Percentiles rank a stretch among this genome's conserved stretches.
Evolutionary conservation across 2,888 invertebrate species (phyloP).

Genomic region (Leptopterna dolabrata): DNA sequence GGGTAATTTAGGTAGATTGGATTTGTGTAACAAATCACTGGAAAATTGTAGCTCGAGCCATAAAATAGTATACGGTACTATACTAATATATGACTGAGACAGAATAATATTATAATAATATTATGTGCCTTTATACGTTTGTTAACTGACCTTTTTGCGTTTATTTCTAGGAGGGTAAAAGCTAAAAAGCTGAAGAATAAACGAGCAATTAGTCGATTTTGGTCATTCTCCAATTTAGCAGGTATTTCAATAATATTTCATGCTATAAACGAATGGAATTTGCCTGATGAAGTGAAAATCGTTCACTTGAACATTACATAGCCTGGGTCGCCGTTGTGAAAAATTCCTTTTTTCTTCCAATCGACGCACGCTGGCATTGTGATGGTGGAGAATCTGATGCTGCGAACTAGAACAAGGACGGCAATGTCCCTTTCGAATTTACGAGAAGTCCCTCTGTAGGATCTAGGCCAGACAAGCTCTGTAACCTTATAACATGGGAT

Average conservation of each 20-base stretch:
- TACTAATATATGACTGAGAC: too few species aligned
- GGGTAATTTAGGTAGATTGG: too few species aligned
- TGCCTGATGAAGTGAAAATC: too few species aligned
- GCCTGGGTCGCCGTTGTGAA: constrained; percentile 43
- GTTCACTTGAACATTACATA: constrained; percentile 43
- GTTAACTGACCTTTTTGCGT: not conserved
- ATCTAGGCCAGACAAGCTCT: constrained; percentile 21
- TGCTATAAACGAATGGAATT: too few species aligned
- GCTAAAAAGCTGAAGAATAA: not conserved
- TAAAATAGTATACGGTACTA: too few species aligned
- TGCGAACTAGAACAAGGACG: constrained; percentile 39
- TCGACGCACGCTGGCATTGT: constrained; percentile 59
- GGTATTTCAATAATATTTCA: not conserved
- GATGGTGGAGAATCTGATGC: constrained; percentile 33
- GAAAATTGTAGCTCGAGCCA: too few species aligned
- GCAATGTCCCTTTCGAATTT: constrained; percentile 57
- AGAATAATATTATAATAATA: too few species aligned
- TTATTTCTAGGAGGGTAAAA: not conserved
- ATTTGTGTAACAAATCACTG: too few species aligned
- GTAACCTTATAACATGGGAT: constrained; percentile 26
- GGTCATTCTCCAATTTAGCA: too few species aligned
- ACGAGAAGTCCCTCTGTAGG: constrained; percentile 46
- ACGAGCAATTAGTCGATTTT: too few species aligned
- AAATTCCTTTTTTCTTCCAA: constrained; percentile 8
- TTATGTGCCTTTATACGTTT: too few species aligned